Percentiles rank a stretch among this genome's conserved stretches.
phyloP scores from a whole-genome alignment of 1,140 invertebrate genomes.

The Monomorium pharaonis region DNA sequence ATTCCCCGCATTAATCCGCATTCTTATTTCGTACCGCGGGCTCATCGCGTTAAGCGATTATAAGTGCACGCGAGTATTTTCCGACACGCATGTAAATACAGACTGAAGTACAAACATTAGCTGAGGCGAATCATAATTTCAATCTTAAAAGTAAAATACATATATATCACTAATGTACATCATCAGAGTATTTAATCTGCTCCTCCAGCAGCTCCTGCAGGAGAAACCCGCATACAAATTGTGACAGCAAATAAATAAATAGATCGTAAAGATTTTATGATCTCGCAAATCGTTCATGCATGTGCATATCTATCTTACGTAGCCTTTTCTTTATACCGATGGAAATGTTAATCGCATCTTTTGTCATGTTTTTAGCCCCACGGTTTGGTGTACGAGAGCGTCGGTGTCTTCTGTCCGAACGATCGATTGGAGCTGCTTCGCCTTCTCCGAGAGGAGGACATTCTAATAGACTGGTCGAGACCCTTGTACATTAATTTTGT shows the following conservation, averaged over 20 bases:
- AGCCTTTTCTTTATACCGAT: background rate
- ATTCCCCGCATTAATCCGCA: background rate
- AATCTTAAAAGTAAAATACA: background rate
- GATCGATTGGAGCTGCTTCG: conserved; percentile 89
- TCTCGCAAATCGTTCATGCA: background rate
- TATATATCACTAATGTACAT: background rate
- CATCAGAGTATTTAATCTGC: background rate
- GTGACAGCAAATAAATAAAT: background rate
- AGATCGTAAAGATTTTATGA: conserved; percentile 18
- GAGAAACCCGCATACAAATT: background rate
- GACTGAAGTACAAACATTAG: background rate
- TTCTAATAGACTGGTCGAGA: conserved; percentile 91
- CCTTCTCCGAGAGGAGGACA: conserved; percentile 89
- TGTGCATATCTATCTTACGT: no score
- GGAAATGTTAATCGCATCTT: conserved; percentile 5
- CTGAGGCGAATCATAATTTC: background rate
- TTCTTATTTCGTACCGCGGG: background rate
- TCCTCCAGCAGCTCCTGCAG: background rate
- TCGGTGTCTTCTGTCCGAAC: conserved; percentile 92
- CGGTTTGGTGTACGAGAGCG: conserved; percentile 91
- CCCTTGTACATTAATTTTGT: conserved; percentile 94
- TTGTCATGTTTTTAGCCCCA: conserved; percentile 88
- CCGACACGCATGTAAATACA: conserved; percentile 4
- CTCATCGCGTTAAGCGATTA: background rate
- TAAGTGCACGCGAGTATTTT: background rate